These are phyloP conservation scores for Forficula auricularia DNA, from an alignment of 1,140 invertebrate genomes.

Conservation along the genomic window DNA sequence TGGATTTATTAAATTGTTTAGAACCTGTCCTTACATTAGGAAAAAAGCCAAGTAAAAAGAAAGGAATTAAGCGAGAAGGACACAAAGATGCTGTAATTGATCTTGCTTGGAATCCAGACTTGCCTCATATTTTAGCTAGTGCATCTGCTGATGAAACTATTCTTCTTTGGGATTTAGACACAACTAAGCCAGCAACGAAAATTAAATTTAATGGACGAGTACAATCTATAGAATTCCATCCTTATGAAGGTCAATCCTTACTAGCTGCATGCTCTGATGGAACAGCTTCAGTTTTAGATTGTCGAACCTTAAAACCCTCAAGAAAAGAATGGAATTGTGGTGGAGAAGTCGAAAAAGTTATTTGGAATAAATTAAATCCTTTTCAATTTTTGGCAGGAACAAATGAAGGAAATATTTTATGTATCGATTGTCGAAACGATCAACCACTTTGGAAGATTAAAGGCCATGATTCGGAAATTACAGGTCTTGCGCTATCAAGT, in stretches of 20 bases:
- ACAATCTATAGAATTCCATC: conserved; percentile 78
- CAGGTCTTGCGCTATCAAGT: conserved; percentile 47
- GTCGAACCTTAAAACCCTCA: conserved; percentile 39
- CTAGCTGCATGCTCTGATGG: conserved; percentile 54
- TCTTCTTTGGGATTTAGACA: conserved; percentile 84
- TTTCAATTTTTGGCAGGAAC: conserved; percentile 60
- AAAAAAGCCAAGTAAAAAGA: conserved; percentile 58
- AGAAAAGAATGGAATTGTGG: conserved; percentile 49
- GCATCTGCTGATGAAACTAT: conserved; percentile 77
- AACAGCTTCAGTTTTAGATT: conserved; percentile 63
- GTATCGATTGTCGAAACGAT: conserved; percentile 55
- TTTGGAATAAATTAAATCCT: conserved; percentile 62
- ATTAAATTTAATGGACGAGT: conserved; percentile 63
- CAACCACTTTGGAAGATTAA: conserved; percentile 57
- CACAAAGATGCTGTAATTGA: conserved; percentile 83
- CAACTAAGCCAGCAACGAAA: conserved; percentile 50
- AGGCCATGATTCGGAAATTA: conserved; percentile 61
- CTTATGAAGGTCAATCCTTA: conserved; percentile 58
- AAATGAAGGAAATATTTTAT: conserved; percentile 58
- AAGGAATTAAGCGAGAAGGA: conserved; percentile 42
- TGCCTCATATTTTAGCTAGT: conserved; percentile 68
- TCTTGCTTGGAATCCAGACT: conserved; percentile 75
- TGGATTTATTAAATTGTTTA: conserved; percentile 78
- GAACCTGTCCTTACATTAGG: conserved; percentile 72
- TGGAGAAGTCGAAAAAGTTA: conserved; percentile 74